Evolutionary conservation across 2,888 invertebrate species (phyloP), one percentile per base, ranked within the genome.

Genomic region (Harmothoe impar): DNA sequence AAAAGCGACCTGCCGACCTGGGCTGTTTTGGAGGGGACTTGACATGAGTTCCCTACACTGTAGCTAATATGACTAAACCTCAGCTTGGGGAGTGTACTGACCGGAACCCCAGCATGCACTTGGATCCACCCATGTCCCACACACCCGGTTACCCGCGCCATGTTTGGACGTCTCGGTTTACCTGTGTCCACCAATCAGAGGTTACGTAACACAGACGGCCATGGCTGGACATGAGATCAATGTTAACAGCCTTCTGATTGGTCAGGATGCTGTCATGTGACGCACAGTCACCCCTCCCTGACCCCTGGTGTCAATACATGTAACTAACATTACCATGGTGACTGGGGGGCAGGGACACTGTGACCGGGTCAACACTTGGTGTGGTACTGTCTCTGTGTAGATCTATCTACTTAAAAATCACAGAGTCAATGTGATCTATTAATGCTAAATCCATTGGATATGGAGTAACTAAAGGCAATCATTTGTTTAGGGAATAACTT

Each of bases 241-340:
- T 72, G 72, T n/a, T 15, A 72, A 29, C 7, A 15, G 29, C 25
- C 15, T 12, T 5, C 72, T 72, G 72, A 72, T 72, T 72, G 72
- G 72, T 72, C 29, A 15, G 15, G 1, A 3, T 29, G 72, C 1
- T 72, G 72, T 29, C 25, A n/a, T 15, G 72, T 29, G 72, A 29
- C 29, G 25, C 3, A 72, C 72, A 72, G 72, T 25, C 72, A 72
- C 72, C 72, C 25, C 5, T 12, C 12, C n/a, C n/a, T 72, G 72
- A 72, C 72, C 72, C 31, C 29, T 72, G 29, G 25, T n/a, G 72
- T 72, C 72, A 72, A 29, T 72, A 29, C 25, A 25, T 62, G 62
- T 62, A n/a, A 62, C 62, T 62, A n/a, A 62, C 23, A 25, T 72
- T 72, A 25, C 25, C 72, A 72, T 72, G 72, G 72, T 29, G 72